phyloP scores from a whole-genome alignment of 1,140 invertebrate genomes.

The Euura lappo region DNA sequence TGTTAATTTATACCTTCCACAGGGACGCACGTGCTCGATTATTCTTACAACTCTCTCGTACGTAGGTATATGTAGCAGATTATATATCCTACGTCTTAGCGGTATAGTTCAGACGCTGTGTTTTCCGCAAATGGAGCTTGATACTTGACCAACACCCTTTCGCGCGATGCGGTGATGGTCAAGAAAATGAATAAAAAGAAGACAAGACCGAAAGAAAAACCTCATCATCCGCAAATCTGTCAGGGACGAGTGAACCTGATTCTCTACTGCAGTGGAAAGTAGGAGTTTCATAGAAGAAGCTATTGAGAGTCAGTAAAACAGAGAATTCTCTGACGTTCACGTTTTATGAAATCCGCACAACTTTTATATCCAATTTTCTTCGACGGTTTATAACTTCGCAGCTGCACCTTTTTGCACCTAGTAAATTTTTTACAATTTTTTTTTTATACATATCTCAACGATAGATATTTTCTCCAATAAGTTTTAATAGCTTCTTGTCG shows the following conservation, averaged over 20 bases:
- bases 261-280: not conserved
- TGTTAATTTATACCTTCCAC: no score
- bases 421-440: no score
- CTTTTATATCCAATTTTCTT: not conserved
- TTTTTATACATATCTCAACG: no score
- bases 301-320: not conserved
- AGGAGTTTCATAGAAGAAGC: not conserved
- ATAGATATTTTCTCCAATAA: no score
- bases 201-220: not conserved
- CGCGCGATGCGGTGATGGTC: not conserved
- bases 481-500: no score
- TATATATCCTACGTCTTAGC: not conserved
- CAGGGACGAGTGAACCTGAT: conserved; percentile 1
- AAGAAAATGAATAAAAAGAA: not conserved
- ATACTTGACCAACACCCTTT: not conserved
- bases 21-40: not conserved
- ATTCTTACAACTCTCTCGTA: not conserved
- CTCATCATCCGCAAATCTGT: not conserved
- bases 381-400: no score
- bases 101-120: not conserved
- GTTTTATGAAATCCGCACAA: not conserved
- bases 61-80: not conserved
- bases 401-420: no score
- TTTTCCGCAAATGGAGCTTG: not conserved
- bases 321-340: not conserved